phyloP scores from a whole-genome alignment of 2,888 invertebrate genomes.

The Oscheius myriophilus region DNA sequence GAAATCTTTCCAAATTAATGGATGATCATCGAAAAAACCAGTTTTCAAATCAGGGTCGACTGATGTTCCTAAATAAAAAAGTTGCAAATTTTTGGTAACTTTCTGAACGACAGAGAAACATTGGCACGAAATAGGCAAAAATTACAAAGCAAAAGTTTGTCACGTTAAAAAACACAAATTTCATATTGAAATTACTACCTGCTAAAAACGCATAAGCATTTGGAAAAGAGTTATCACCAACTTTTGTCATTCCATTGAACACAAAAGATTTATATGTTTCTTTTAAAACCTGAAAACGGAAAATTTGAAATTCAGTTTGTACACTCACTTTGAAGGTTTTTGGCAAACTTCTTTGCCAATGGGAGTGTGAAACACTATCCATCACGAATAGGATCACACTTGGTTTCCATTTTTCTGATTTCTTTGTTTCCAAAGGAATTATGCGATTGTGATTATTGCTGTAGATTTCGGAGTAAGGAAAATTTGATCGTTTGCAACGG shows the following conservation, averaged over 20 bases:
- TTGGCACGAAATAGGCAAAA: too few relatives aligned
- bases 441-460: constrained; percentile 56
- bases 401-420: constrained; percentile 32
- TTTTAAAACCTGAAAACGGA: constrained; percentile 31
- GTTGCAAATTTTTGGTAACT: background rate
- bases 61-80: constrained; percentile 39
- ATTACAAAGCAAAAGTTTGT: too few relatives aligned
- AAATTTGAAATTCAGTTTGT: constrained; percentile 24
- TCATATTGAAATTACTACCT: constrained; percentile 53
- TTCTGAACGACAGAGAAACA: too few relatives aligned
- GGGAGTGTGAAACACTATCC: constrained; percentile 72
- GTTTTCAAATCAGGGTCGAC: constrained; percentile 41
- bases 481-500: constrained; percentile 40
- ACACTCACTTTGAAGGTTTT: constrained; percentile 58
- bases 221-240: constrained; percentile 72
- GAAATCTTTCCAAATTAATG: constrained; percentile 72
- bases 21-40: constrained; percentile 69
- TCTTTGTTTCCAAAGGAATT: constrained; percentile 31
- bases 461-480: constrained; percentile 54
- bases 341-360: constrained; percentile 70
- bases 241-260: constrained; percentile 71
- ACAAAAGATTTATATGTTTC: constrained; percentile 38
- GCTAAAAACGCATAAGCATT: constrained; percentile 71
- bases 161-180: too few relatives aligned
- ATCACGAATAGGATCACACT: constrained; percentile 72